Percentiles rank a stretch among this genome's conserved stretches.
These are phyloP conservation scores for Sminthurides aquaticus DNA, from an alignment of 2,888 invertebrate species.

Conservation along the genomic window DNA sequence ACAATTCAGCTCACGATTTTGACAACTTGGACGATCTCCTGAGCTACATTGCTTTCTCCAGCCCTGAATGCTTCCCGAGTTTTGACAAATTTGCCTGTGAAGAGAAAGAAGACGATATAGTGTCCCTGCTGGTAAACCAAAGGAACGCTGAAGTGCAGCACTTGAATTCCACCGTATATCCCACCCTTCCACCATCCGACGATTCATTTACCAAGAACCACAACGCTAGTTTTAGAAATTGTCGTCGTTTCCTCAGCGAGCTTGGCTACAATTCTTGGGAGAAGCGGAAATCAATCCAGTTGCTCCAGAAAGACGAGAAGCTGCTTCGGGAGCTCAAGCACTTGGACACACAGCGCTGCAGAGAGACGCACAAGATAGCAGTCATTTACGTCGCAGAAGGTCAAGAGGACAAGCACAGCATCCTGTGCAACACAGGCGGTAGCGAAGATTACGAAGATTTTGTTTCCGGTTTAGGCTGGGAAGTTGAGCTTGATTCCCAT, in stretches of 20 bases:
- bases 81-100: slow-evolving; percentile 61
- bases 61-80: slow-evolving; percentile 79
- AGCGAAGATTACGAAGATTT: slow-evolving; percentile 89
- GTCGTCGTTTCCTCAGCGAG: slow-evolving; percentile 82
- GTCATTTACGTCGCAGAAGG: slow-evolving; percentile 97
- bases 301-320: slow-evolving; percentile 79
- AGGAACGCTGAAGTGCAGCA: slow-evolving; percentile 75
- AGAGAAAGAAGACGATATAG: slow-evolving; percentile 74
- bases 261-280: slow-evolving; percentile 86
- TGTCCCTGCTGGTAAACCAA: slow-evolving; percentile 75
- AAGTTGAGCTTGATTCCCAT: slow-evolving; percentile 86
- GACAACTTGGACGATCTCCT: slow-evolving; percentile 90
- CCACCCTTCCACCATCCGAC: not conserved
- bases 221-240: slow-evolving; percentile 60
- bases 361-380: slow-evolving; percentile 93
- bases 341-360: slow-evolving; percentile 83
- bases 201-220: slow-evolving; percentile 8
- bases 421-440: slow-evolving; percentile 80
- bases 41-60: slow-evolving; percentile 83
- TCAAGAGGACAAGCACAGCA: slow-evolving; percentile 92
- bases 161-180: slow-evolving; percentile 46
- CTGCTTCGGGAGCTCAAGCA: slow-evolving; percentile 83
- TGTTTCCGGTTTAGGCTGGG: slow-evolving; percentile 65
- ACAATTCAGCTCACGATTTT: slow-evolving; percentile 74
- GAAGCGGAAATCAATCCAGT: slow-evolving; percentile 71